phyloP scores from a whole-genome alignment of 2,113 vertebrate species.

The Aptenodytes patagonicus region DNA sequence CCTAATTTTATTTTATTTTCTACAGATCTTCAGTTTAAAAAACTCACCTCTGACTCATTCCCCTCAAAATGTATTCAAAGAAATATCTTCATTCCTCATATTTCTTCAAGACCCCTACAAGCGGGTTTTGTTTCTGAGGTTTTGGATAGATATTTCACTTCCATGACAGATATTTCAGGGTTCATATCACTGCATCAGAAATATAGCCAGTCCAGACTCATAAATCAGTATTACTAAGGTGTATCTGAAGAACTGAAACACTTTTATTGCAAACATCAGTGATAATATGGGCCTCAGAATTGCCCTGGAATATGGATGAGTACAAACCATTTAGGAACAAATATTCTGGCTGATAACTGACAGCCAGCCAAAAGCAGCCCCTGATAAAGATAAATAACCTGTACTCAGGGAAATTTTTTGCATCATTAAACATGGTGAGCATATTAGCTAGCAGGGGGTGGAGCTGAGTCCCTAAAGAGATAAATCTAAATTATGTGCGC shows the following conservation, averaged over 20 bases:
- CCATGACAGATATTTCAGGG: constrained; percentile 69
- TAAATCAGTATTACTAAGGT: constrained; percentile 76
- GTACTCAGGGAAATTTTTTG: constrained; percentile 90
- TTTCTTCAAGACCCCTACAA: constrained; percentile 39
- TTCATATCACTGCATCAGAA: constrained; percentile 71
- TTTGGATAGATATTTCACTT: constrained; percentile 70
- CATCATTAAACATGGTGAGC: constrained; percentile 94
- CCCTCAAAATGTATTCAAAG: constrained; percentile 45
- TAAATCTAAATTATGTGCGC: constrained; percentile 85
- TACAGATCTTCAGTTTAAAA: not conserved
- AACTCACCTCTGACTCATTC: constrained; percentile 22
- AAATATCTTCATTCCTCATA: constrained; percentile 51
- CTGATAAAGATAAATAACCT: constrained; percentile 95
- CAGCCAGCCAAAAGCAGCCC: constrained; percentile 77
- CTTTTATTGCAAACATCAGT: constrained; percentile 73
- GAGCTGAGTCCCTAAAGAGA: constrained; percentile 87
- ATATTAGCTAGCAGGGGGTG: constrained; percentile 87
- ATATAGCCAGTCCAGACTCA: constrained; percentile 67
- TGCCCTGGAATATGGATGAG: constrained; percentile 80
- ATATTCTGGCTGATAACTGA: constrained; percentile 79
- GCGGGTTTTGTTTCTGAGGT: constrained; percentile 35
- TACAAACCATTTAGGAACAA: constrained; percentile 78
- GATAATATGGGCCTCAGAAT: constrained; percentile 71
- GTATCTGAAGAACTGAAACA: constrained; percentile 72
- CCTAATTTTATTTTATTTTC: constrained; percentile 48